Evolutionary conservation across 2,888 invertebrate species (phyloP).

Genomic region (Tribolium freemani): DNA sequence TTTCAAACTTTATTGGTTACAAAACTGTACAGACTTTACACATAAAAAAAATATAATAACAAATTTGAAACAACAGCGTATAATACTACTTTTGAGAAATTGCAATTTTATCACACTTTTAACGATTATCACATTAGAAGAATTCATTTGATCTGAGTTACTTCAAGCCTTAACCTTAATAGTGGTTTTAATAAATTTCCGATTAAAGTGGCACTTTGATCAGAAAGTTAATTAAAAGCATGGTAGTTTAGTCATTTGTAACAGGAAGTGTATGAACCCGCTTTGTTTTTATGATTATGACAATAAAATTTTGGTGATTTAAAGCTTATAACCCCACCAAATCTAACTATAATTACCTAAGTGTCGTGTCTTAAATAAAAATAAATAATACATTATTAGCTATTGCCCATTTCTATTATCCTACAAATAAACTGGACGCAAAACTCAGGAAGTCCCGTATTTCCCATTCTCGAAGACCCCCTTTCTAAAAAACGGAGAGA

Average conservation of each 20-base stretch:
- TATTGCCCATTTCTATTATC: too few relatives aligned
- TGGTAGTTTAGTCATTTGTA: background rate
- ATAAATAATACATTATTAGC: too few relatives aligned
- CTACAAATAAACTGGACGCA: background rate
- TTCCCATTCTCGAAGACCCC: slow-evolving; percentile 91
- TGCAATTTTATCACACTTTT: slow-evolving; percentile 41
- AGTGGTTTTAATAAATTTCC: too few relatives aligned
- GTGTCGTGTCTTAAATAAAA: background rate
- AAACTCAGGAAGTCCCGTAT: slow-evolving; percentile 81
- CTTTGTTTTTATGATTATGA: background rate
- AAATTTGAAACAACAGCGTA: slow-evolving; percentile 28
- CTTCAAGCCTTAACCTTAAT: background rate
- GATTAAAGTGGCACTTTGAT: too few relatives aligned
- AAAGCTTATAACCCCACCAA: slow-evolving; percentile 15
- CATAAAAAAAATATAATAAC: slow-evolving; percentile 40
- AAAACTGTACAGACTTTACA: slow-evolving; percentile 26
- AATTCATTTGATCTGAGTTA: slow-evolving; percentile 1
- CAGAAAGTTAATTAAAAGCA: too few relatives aligned
- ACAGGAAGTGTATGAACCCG: slow-evolving; percentile 8
- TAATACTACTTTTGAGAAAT: slow-evolving; percentile 35
- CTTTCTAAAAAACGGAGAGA: slow-evolving; percentile 88
- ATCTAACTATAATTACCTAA: background rate
- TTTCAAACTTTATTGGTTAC: slow-evolving; percentile 12
- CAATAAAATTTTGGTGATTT: slow-evolving; percentile 5
- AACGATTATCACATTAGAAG: slow-evolving; percentile 32